Conservation (phyloP, 2,113 vertebrate genomes). For the Heliornis fulica region DNA sequence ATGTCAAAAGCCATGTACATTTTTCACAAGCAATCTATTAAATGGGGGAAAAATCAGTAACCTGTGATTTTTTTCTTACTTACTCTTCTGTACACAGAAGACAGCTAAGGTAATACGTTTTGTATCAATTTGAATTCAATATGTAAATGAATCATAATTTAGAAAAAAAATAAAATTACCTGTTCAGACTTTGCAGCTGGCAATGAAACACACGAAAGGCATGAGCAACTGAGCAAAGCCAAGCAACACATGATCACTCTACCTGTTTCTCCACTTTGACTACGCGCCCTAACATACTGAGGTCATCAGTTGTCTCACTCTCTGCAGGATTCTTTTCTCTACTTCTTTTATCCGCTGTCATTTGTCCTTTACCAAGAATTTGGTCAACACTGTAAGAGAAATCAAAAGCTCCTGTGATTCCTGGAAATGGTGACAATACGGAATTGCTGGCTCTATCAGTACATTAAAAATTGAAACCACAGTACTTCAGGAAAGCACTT, state of each 20-base stretch:
- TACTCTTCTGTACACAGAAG: not conserved
- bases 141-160: not conserved
- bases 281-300: constrained; percentile 95
- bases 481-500: not conserved
- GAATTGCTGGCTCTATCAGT: not conserved
- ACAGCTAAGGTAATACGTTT: not conserved
- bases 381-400: constrained; percentile 88
- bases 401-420: not conserved
- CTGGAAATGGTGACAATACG: not conserved
- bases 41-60: not conserved
- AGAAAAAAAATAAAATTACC: not conserved
- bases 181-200: not conserved
- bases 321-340: constrained; percentile 91
- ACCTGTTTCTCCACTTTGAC: constrained; percentile 99
- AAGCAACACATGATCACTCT: not conserved
- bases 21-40: not conserved
- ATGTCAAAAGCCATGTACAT: not conserved
- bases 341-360: constrained; percentile 91
- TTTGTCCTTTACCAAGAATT: constrained; percentile 95
- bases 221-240: not conserved
- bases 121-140: not conserved
- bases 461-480: not conserved
- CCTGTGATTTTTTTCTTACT: not conserved
- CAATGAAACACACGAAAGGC: not conserved
- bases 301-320: constrained; percentile 87